A percentile compares a stretch with the other conserved stretches of the same genome.
These are phyloP conservation scores for Naja naja DNA, from an alignment of 2,113 vertebrate genomes.

Conservation along the genomic window DNA sequence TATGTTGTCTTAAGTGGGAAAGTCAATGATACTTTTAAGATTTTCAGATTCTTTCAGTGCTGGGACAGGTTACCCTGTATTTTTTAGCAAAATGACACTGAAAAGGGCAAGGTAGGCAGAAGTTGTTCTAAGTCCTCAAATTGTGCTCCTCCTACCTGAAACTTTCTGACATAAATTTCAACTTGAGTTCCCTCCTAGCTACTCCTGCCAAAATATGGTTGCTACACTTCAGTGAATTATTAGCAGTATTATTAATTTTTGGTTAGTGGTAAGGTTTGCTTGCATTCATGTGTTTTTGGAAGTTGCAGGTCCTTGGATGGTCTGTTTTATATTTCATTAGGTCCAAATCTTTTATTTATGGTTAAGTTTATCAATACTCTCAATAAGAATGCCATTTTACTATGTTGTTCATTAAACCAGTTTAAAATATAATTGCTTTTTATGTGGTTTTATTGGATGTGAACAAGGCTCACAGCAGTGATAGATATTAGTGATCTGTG, in stretches of 20 bases:
- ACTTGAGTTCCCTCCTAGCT: neutral
- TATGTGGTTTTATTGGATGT: neutral
- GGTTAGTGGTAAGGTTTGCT: slow-evolving; percentile 30
- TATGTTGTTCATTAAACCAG: neutral
- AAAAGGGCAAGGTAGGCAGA: neutral
- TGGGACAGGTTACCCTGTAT: too few relatives aligned
- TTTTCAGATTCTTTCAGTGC: neutral
- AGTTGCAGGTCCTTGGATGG: slow-evolving; percentile 23
- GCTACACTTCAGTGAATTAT: neutral
- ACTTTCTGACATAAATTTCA: neutral
- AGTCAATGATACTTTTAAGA: neutral
- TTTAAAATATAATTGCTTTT: neutral
- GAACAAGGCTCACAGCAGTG: neutral
- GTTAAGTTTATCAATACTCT: slow-evolving; percentile 56
- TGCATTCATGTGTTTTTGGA: slow-evolving; percentile 52
- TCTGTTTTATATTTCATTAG: slow-evolving; percentile 31
- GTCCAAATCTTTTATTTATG: slow-evolving; percentile 36
- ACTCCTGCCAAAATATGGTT: neutral
- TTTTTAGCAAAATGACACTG: neutral
- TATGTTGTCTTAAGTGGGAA: neutral
- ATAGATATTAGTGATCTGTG: neutral
- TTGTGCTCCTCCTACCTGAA: neutral
- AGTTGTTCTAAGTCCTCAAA: neutral
- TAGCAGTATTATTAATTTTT: neutral
- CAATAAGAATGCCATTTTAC: slow-evolving; percentile 25